A percentile compares a stretch with the other conserved stretches of the same genome.
Conservation (phyloP, 2,113 vertebrate genomes). For the Clarias gariepinus region DNA sequence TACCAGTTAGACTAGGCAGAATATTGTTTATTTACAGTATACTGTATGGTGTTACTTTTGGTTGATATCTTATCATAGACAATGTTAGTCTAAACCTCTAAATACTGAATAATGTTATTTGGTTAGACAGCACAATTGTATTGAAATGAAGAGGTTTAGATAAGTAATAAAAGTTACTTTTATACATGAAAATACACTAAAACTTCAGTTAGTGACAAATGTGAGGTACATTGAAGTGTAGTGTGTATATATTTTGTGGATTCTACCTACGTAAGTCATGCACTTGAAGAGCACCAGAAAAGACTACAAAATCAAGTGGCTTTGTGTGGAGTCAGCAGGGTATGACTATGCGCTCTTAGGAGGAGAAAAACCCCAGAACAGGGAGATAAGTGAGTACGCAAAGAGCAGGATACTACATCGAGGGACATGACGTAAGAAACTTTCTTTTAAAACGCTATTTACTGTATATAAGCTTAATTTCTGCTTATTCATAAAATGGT, state of each 20-base stretch:
- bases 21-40: not conserved
- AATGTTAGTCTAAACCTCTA: not conserved
- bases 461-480: not conserved
- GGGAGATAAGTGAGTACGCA: conserved; percentile 18
- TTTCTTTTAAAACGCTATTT: not conserved
- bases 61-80: not conserved
- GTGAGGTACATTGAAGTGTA: conserved; percentile 27
- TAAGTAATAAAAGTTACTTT: not conserved
- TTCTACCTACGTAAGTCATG: conserved; percentile 29
- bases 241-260: conserved; percentile 34
- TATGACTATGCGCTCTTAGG: conserved; percentile 40
- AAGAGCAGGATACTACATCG: not conserved
- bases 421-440: conserved; percentile 24
- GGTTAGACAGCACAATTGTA: not conserved
- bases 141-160: not conserved
- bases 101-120: not conserved
- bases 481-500: not conserved
- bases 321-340: conserved; percentile 40
- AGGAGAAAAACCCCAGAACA: conserved; percentile 24
- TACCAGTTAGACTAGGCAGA: not conserved
- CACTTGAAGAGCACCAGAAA: conserved; percentile 31
- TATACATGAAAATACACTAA: not conserved
- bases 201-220: not conserved
- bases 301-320: conserved; percentile 44
- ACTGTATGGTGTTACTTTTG: not conserved